Conservation (phyloP, 2,888 invertebrate species). For the Trichogramma dendrolimi region DNA sequence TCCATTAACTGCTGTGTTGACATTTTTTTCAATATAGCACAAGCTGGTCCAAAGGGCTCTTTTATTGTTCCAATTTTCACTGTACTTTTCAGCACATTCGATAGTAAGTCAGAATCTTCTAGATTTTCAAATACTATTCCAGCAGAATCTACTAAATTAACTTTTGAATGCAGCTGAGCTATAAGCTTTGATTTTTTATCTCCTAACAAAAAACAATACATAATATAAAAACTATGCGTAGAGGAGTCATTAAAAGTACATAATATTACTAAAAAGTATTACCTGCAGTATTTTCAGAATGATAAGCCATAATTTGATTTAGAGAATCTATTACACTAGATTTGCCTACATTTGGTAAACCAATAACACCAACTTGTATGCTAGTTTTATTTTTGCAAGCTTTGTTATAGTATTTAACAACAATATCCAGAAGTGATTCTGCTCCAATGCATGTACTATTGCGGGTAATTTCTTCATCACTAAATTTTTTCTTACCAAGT, state of each 20-base stretch:
- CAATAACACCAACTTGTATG: constrained; percentile 93
- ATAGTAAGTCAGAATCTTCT: constrained; percentile 51
- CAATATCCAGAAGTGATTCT: constrained; percentile 82
- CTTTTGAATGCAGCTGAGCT: constrained; percentile 91
- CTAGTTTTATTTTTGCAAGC: constrained; percentile 75
- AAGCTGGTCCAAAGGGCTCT: constrained; percentile 84
- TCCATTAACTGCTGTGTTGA: constrained; percentile 76
- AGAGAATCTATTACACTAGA: constrained; percentile 98
- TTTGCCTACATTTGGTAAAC: constrained; percentile 98
- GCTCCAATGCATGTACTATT: constrained; percentile 85
- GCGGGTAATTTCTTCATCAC: constrained; percentile 63
- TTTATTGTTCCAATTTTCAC: constrained; percentile 77
- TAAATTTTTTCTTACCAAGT: constrained; percentile 68
- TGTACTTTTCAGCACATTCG: constrained; percentile 86
- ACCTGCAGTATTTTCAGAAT: constrained; percentile 92
- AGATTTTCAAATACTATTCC: constrained; percentile 78
- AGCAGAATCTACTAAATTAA: constrained; percentile 91
- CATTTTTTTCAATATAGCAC: constrained; percentile 81
- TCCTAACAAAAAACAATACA: constrained; percentile 19
- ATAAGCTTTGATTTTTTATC: constrained; percentile 80
- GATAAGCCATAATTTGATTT: constrained; percentile 87
- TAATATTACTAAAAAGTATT: constrained; percentile 32
- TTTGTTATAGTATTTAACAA: constrained; percentile 78
- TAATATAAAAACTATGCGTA: too few species aligned
- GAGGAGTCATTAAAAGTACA: too few species aligned